Evolutionary conservation across 2,888 invertebrate genomes (phyloP).

Genomic region (Lasioglossum calceatum): DNA sequence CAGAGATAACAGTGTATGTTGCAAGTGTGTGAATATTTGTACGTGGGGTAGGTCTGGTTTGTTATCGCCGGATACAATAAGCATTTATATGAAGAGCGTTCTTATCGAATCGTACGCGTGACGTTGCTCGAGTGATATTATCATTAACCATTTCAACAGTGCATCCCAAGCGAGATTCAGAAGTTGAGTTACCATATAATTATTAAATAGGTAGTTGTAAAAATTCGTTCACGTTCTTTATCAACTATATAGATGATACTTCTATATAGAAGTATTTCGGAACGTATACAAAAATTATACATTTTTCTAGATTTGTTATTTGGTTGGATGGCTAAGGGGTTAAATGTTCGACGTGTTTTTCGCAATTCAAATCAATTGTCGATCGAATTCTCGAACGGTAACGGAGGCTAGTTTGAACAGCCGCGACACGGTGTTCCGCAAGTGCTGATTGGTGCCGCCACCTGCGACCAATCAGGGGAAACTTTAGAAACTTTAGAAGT

Average conservation of each 20-base stretch:
- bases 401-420: background rate
- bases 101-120: background rate
- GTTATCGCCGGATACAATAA: background rate
- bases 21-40: background rate
- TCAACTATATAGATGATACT: background rate
- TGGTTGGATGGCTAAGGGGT: background rate
- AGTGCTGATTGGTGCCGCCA: background rate
- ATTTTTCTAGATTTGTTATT: background rate
- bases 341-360: background rate
- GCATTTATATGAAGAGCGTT: background rate
- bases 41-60: background rate
- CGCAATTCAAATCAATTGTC: conserved; percentile 1
- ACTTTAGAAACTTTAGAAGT: background rate
- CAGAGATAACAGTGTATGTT: background rate
- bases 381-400: background rate
- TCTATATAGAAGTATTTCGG: background rate
- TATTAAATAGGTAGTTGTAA: background rate
- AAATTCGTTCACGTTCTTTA: background rate
- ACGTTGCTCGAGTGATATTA: background rate
- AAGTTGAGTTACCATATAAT: background rate
- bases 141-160: background rate
- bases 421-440: background rate
- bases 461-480: background rate
- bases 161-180: background rate
- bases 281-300: too few species aligned